Conservation (phyloP, 2,113 vertebrate species). For the Anser cygnoides region DNA sequence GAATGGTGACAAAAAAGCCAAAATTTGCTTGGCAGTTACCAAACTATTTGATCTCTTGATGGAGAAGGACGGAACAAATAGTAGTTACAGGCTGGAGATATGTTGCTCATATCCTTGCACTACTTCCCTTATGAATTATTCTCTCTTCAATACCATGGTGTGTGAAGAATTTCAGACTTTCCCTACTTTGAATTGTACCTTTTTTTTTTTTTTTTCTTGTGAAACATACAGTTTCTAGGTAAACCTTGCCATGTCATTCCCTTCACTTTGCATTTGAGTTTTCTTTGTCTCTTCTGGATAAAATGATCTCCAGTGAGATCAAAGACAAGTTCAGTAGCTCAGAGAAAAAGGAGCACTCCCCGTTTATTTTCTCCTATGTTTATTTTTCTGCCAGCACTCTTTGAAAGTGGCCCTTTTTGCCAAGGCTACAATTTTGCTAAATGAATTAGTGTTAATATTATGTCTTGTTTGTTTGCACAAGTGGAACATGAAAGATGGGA, state of each 20-base stretch:
- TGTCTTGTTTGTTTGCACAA: not conserved
- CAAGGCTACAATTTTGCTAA: slow-evolving; percentile 9
- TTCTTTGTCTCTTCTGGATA: not conserved
- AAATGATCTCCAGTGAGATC: not conserved
- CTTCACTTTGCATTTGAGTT: not conserved
- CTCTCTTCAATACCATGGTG: not conserved
- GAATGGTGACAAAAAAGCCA: not conserved
- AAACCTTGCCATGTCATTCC: not conserved
- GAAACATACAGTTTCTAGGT: not conserved
- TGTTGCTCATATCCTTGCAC: not conserved
- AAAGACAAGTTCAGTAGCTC: not conserved
- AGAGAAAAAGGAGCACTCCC: not conserved
- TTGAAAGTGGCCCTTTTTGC: not conserved
- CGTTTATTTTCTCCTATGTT: not conserved
- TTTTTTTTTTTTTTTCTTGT: not conserved
- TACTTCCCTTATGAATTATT: not conserved
- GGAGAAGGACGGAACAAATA: not conserved
- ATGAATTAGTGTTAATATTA: not conserved
- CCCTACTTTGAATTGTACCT: not conserved
- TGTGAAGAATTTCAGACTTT: not conserved
- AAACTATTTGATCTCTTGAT: not conserved
- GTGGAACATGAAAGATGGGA: not conserved
- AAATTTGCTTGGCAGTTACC: slow-evolving; percentile 43
- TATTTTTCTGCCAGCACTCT: slow-evolving; percentile 3
- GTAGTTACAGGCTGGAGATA: not conserved